Evolutionary conservation across 2,888 invertebrate species (phyloP).

Genomic region (Drosophila limbata): DNA sequence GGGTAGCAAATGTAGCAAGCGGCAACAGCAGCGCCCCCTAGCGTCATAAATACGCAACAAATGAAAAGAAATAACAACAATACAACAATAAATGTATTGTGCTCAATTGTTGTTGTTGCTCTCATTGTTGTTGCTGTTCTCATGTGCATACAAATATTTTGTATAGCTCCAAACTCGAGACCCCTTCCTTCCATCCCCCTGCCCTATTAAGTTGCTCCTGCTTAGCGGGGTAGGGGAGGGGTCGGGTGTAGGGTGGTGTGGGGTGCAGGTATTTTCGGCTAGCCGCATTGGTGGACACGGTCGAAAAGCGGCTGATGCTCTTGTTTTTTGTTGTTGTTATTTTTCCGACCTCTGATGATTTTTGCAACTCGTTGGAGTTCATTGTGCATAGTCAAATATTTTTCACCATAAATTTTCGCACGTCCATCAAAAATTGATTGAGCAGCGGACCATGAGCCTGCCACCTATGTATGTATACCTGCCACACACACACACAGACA

Average conservation of each 20-base stretch:
- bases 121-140: conserved; percentile 17
- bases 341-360: conserved; percentile 18
- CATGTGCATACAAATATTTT: conserved; percentile 50
- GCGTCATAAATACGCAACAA: conserved; percentile 72
- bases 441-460: conserved; percentile 51
- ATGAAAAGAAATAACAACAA: conserved; percentile 38
- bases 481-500: conserved; percentile 27
- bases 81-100: conserved; percentile 56
- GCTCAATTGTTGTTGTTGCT: conserved; percentile 21
- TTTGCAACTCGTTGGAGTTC: conserved; percentile 49
- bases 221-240: neutral
- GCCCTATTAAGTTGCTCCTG: neutral
- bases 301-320: neutral
- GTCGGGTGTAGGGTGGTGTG: neutral
- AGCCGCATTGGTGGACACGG: conserved; percentile 63
- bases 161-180: conserved; percentile 16
- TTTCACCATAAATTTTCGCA: conserved; percentile 83
- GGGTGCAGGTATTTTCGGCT: conserved; percentile 33
- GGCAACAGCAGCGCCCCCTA: conserved; percentile 40
- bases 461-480: conserved; percentile 52
- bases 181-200: neutral
- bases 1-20: conserved; percentile 18
- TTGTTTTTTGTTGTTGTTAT: conserved; percentile 22
- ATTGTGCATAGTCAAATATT: conserved; percentile 82
- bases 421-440: conserved; percentile 82